phyloP scores from a whole-genome alignment of 1,140 invertebrate species.

The Neodiprion lecontei region DNA sequence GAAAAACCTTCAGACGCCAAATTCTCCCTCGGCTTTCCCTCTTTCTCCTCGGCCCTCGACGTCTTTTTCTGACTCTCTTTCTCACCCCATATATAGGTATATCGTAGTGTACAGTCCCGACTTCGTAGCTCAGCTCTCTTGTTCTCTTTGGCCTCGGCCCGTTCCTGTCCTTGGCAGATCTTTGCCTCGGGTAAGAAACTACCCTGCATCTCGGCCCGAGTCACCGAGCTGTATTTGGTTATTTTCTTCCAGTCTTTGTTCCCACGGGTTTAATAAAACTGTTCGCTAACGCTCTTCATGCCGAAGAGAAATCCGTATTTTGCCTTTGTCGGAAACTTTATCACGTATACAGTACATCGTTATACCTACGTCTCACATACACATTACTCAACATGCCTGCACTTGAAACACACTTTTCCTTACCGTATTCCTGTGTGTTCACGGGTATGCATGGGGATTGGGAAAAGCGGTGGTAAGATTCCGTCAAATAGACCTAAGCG shows the following conservation, averaged over 20 bases:
- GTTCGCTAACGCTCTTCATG: background rate
- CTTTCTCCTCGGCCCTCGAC: background rate
- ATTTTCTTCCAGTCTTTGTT: conserved; percentile 4
- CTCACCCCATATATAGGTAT: background rate
- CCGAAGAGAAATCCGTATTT: background rate
- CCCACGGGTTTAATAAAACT: conserved; percentile 5
- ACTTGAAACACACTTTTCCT: too few species aligned
- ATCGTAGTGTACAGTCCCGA: background rate
- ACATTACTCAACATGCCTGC: too few species aligned
- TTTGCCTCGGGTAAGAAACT: conserved; percentile 1
- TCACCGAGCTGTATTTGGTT: conserved; percentile 7
- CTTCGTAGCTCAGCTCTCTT: too few species aligned
- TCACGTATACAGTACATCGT: too few species aligned
- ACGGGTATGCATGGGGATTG: too few species aligned
- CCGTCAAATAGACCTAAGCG: too few species aligned
- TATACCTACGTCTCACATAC: too few species aligned
- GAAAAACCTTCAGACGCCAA: background rate
- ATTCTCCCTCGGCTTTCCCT: background rate
- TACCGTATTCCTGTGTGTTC: too few species aligned
- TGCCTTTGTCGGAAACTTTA: background rate
- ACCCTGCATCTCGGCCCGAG: background rate
- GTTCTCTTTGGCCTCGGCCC: background rate
- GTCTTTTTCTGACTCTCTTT: background rate
- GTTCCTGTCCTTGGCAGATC: background rate
- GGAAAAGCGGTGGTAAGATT: too few species aligned